These are phyloP conservation scores for Pyrrhosoma nymphula DNA, from an alignment of 2,888 invertebrate species.

Conservation along the genomic window DNA sequence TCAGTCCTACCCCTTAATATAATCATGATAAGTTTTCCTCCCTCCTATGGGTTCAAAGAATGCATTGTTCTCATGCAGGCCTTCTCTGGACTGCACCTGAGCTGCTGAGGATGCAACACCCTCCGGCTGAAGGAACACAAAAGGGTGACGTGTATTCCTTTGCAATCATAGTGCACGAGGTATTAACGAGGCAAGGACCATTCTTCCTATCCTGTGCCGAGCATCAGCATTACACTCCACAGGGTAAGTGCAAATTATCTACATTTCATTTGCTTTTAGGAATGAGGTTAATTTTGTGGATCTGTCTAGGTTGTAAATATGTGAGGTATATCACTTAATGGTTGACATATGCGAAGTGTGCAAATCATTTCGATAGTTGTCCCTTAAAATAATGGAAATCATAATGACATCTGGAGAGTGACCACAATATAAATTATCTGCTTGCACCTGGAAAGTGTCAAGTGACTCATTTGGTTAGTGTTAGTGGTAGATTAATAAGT, in stretches of 20 bases:
- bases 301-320: neutral
- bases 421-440: too few relatives aligned
- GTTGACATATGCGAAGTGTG: too few relatives aligned
- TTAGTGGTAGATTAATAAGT: too few relatives aligned
- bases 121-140: conserved; percentile 87
- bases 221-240: conserved; percentile 83
- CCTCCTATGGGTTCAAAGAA: neutral
- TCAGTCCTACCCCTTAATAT: too few relatives aligned
- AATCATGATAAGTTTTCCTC: too few relatives aligned
- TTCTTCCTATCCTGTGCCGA: conserved; percentile 85
- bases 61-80: conserved; percentile 79
- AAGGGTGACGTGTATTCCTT: conserved; percentile 98
- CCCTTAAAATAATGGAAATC: too few relatives aligned
- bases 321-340: too few relatives aligned
- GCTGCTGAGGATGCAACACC: conserved; percentile 84
- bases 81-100: conserved; percentile 96
- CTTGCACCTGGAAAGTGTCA: too few relatives aligned
- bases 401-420: too few relatives aligned
- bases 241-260: conserved; percentile 81
- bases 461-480: too few relatives aligned
- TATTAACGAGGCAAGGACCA: conserved; percentile 91
- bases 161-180: conserved; percentile 96
- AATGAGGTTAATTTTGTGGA: neutral
- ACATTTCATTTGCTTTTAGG: neutral
- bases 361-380: too few relatives aligned